Evolutionary conservation across 2,797 vertebrate genomes (phyloP), one percentile per base, ranked within the genome.

Genomic region (Leptatherina wallacei): DNA sequence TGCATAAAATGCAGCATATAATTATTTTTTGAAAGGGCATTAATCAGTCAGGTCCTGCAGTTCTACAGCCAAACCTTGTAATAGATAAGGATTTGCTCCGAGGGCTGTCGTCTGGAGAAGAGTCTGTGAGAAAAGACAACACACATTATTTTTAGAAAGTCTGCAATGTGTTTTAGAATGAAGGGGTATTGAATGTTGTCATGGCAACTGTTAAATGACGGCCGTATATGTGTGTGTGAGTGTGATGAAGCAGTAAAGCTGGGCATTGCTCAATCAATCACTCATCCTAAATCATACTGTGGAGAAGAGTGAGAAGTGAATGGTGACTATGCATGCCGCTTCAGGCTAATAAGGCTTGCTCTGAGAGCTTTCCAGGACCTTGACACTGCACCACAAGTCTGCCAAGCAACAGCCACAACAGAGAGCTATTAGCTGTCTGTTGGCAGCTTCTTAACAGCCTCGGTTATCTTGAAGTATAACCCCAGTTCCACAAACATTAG

Each of bases 101-200:
- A 80, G 86, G 69, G 60, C 73, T 77, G 77, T 78, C 11, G 64
- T 85, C 85, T 91, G 70, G 71, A 80, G 84, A 84, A 67, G 63
- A 82, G 85, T 77, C 81, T 73, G 75, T 7, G 51, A 78, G 60
- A 72, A 88, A 85, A 88, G 71, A 87, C 84, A 81, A 91, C 80
- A 68, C 51, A 36, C 61, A 85, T 85, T 95, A 94, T 95, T 95
- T 95, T 94, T 94, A 95, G 93, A 94, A 93, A 89, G 91, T 92
- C 93, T 93, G 88, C 88, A 88, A 90, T 79, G 88, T 90, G 90
- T 94, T 94, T 93, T 92, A 88, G 87, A 91, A 91, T 87, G 85
- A 89, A 81, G 82, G 85, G 88, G 79, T 71, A 89, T 90, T 84
- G 81, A 71, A 85, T 18, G 93, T 95, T 89, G 90, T 91, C 93